phyloP scores from a whole-genome alignment of 2,113 vertebrate species.

The Leptobrachium leishanense region DNA sequence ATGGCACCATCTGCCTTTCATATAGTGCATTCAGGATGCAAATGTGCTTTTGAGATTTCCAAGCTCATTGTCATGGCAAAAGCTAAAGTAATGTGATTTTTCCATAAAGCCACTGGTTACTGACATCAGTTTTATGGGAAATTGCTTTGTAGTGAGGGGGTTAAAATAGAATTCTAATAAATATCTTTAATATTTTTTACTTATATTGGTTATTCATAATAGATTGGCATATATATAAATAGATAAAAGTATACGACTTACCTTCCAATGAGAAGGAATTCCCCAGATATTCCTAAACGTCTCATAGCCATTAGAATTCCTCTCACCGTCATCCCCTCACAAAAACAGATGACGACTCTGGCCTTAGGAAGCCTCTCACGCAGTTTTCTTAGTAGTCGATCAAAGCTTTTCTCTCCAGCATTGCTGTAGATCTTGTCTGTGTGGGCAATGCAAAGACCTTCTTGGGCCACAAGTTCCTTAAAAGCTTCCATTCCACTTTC shows the following conservation, averaged over 20 bases:
- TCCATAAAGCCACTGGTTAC: no score
- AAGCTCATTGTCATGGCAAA: no score
- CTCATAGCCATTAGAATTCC: slow-evolving; percentile 93
- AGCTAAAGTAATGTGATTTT: no score
- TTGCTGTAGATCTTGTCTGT: slow-evolving; percentile 99
- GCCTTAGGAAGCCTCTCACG: slow-evolving; percentile 91
- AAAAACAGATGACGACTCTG: slow-evolving; percentile 95
- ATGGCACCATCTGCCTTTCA: no score
- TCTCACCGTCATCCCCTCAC: slow-evolving; percentile 95
- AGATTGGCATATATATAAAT: no score
- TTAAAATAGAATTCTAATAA: no score
- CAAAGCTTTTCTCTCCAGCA: slow-evolving; percentile 92
- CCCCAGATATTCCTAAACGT: slow-evolving; percentile 84
- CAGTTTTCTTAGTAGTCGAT: slow-evolving; percentile 89
- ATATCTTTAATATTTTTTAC: no score
- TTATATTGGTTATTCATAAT: no score
- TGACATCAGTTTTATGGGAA: no score
- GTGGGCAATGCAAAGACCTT: slow-evolving; percentile 94
- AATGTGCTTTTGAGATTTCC: no score
- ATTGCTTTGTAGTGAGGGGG: no score
- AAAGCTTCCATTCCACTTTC: slow-evolving; percentile 99
- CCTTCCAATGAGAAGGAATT: slow-evolving; percentile 95
- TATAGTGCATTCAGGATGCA: no score
- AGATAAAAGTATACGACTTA: slow-evolving; percentile 54
- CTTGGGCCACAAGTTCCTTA: slow-evolving; percentile 92